Conservation (phyloP, 2,113 vertebrate genomes). For the Megaceryle maxima region DNA sequence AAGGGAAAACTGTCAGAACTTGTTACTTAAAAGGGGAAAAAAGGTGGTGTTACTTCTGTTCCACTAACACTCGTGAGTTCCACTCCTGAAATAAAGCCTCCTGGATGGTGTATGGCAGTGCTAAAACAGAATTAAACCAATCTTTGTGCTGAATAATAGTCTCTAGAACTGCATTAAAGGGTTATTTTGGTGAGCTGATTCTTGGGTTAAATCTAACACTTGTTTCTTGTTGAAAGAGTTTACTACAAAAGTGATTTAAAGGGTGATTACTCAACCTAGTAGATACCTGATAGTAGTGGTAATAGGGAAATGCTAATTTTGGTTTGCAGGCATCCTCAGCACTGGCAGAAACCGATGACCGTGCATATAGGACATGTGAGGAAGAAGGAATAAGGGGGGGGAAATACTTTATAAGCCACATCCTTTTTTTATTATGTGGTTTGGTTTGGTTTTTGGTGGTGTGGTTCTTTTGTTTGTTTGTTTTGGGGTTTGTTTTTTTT, state of each 20-base stretch:
- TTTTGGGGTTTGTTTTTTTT: no score
- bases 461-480: no score
- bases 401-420: background rate
- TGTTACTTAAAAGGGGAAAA: background rate
- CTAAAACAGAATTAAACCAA: background rate
- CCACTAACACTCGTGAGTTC: background rate
- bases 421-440: background rate
- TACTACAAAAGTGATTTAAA: background rate
- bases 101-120: background rate
- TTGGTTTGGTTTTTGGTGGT: no score
- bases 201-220: background rate
- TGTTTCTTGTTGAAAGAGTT: background rate
- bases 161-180: background rate
- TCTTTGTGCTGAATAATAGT: background rate
- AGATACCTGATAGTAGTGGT: background rate
- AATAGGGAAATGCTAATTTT: background rate
- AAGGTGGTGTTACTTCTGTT: background rate
- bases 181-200: background rate
- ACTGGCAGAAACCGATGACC: background rate
- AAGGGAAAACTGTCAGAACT: background rate
- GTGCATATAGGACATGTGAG: background rate
- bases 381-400: background rate
- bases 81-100: background rate
- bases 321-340: background rate
- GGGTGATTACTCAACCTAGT: background rate